Base-by-base conservation (phyloP, 1,140 invertebrate species). In the Pararge aegeria region DNA sequence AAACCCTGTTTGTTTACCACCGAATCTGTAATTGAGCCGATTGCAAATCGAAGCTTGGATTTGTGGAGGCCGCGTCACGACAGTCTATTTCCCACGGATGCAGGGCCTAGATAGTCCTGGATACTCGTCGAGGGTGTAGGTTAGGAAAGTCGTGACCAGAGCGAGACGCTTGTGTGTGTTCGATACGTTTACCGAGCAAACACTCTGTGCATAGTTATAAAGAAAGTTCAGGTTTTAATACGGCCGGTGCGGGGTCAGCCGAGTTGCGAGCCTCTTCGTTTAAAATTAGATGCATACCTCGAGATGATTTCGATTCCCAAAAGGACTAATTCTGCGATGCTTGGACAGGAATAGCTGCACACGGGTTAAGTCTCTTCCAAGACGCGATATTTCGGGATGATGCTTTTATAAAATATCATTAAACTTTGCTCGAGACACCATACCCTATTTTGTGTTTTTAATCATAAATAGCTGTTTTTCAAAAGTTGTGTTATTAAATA, bases 281-380 rank as follows among this genome's bases (percentile, higher is more conserved):
- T 87, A 89, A 89, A 87, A 87, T 87, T 89, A 89, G 84, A 89
- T 87, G 83, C 86, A 89, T 89, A 80, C 86, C 86, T 87, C 61
- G 73, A 68, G 66, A 80, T 73, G 75, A 70, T 74, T 70, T 70
- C 66, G 56, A 68, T 78, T 65, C 70, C 69, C 58, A 80, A 78
- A 75, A 74, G 74, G 76, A 80, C 75, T 72, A 79, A 80, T 18
- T 78, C 64, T 62, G 78, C 71, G 58, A 70, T 70, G 61, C 73
- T 61, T 49, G 55, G 73, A 78, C 81, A 59, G 68, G 78, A 88
- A 86, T 88, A 88, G 75, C 77, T 75, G 65, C 75, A 83, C 77
- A 85, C 84, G 66, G 64, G 58, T 67, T 55, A n/a, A 61, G 34
- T 61, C 54, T 71, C 58, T 51, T 66, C 70, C 61, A 70, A 79